phyloP scores from a whole-genome alignment of 2,113 vertebrate genomes.

The Hylia prasina region DNA sequence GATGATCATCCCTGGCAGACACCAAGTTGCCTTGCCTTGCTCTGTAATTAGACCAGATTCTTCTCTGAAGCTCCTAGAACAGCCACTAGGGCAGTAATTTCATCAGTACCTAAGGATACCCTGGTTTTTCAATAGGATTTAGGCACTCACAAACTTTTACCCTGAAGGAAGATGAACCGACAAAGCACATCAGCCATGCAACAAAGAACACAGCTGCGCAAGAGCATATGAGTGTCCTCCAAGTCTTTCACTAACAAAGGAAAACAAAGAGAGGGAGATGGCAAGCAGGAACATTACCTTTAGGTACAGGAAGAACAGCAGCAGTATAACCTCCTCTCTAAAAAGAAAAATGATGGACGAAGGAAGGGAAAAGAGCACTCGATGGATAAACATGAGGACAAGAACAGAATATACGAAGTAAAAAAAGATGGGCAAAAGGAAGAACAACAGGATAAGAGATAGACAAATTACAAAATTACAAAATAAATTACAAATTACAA shows the following conservation, averaged over 20 bases:
- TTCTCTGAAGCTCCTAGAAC: not conserved
- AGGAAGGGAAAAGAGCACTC: not conserved
- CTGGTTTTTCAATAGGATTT: not conserved
- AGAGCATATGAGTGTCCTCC: not conserved
- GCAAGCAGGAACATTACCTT: not conserved
- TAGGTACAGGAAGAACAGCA: not conserved
- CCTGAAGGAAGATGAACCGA: not conserved
- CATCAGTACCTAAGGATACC: not conserved
- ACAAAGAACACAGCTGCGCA: not conserved
- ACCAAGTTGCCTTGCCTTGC: not conserved
- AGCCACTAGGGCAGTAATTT: not conserved
- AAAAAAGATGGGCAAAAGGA: not conserved
- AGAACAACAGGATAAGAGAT: not conserved
- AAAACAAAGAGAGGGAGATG: not conserved
- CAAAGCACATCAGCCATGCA: not conserved
- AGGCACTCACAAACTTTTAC: not conserved
- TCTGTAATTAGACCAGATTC: not conserved
- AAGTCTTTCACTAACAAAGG: not conserved
- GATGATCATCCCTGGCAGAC: not conserved
- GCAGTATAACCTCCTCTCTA: not conserved
- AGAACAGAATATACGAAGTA: not conserved
- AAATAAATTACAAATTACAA: not conserved
- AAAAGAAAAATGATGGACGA: not conserved
- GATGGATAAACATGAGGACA: not conserved
- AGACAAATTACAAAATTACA: not conserved